A percentile compares a stretch with the other conserved stretches of the same genome.
Evolutionary conservation across 1,140 invertebrate genomes (phyloP).

Genomic region (Euura saliciscinereae): DNA sequence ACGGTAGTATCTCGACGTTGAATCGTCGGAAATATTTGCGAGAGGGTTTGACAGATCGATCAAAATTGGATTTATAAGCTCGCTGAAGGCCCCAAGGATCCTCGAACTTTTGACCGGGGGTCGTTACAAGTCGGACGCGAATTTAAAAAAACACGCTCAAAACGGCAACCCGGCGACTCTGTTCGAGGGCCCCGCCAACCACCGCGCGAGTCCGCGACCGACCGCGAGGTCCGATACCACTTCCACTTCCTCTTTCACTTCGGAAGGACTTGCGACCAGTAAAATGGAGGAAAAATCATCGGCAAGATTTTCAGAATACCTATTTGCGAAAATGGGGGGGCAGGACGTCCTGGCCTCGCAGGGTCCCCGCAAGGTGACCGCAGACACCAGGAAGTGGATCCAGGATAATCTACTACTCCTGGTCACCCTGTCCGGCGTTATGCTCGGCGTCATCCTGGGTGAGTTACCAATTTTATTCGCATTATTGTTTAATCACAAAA

Average conservation of each 20-base stretch:
- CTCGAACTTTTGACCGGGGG: constrained; percentile 49
- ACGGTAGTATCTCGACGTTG: too few relatives aligned
- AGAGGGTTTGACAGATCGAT: constrained; percentile 17
- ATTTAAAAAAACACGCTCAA: constrained; percentile 59
- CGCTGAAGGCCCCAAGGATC: constrained; percentile 47
- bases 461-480: constrained; percentile 39
- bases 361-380: constrained; percentile 69
- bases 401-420: constrained; percentile 78
- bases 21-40: too few relatives aligned
- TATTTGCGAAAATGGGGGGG: constrained; percentile 76
- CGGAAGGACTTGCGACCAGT: constrained; percentile 36
- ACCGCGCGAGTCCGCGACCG: constrained; percentile 53
- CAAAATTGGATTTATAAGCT: constrained; percentile 50
- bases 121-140: constrained; percentile 51
- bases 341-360: constrained; percentile 64
- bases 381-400: constrained; percentile 69
- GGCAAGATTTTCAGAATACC: constrained; percentile 72
- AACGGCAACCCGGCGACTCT: constrained; percentile 60
- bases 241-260: constrained; percentile 27
- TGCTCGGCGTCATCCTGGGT: constrained; percentile 77
- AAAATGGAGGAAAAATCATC: constrained; percentile 60
- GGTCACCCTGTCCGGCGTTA: constrained; percentile 77
- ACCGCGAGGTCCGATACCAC: constrained; percentile 39
- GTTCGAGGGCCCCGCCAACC: constrained; percentile 57
- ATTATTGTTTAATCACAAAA: not conserved